phyloP scores from a whole-genome alignment of 2,797 vertebrate species.

The Tadarida brasiliensis region DNA sequence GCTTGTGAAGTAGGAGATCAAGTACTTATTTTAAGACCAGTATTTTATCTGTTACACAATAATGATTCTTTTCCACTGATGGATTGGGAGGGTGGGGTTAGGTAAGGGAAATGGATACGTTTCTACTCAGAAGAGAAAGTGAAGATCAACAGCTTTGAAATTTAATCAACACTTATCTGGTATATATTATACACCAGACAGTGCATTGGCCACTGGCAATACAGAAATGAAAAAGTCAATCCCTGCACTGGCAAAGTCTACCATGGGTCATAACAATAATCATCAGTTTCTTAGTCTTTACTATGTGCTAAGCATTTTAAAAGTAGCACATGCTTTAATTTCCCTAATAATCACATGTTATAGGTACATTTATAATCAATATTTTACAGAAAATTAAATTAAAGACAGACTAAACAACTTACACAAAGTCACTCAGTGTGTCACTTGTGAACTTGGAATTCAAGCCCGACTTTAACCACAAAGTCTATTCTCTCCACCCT shows the following conservation, averaged over 20 bases:
- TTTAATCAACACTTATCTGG: not conserved
- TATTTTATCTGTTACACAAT: not conserved
- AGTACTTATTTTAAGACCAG: not conserved
- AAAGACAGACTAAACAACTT: not conserved
- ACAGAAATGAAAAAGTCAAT: not conserved
- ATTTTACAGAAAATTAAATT: not conserved
- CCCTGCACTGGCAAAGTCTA: not conserved
- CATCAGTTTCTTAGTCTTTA: not conserved
- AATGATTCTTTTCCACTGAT: not conserved
- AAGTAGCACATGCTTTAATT: not conserved
- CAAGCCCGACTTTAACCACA: not conserved
- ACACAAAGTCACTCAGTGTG: not conserved
- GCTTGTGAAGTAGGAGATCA: not conserved
- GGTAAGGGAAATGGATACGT: not conserved
- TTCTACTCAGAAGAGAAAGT: not conserved
- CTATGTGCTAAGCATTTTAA: not conserved
- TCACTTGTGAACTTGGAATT: not conserved
- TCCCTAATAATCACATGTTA: not conserved
- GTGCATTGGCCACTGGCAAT: not conserved
- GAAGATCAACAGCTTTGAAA: not conserved
- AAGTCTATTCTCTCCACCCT: not conserved
- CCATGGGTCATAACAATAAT: not conserved
- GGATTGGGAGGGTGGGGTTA: fast-evolving
- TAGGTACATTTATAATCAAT: not conserved
- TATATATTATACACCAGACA: not conserved